A percentile compares a stretch with the other conserved stretches of the same genome.
These are phyloP conservation scores for Melanotaenia duboulayi DNA, from an alignment of 2,113 vertebrate species.

Conservation along the genomic window DNA sequence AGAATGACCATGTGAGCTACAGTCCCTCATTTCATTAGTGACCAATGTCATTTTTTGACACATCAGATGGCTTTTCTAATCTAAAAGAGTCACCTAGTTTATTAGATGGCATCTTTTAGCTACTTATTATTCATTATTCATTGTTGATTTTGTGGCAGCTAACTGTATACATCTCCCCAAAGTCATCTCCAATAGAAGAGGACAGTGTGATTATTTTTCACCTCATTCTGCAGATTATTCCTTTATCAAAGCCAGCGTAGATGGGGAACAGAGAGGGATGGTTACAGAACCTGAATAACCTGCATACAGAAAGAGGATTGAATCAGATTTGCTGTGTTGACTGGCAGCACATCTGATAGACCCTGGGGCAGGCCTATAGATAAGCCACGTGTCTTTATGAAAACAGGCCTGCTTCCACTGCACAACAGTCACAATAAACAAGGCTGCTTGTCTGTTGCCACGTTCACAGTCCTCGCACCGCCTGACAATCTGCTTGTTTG, in stretches of 20 bases:
- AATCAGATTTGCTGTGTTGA: conserved; percentile 78
- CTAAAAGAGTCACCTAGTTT: conserved; percentile 13
- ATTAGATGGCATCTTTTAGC: neutral
- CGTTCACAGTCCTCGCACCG: conserved; percentile 22
- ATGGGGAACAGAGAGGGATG: conserved; percentile 59
- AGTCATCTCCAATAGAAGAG: conserved; percentile 69
- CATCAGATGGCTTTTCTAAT: neutral
- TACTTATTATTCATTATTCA: conserved; percentile 11
- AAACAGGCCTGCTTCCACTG: conserved; percentile 70
- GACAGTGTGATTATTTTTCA: conserved; percentile 76
- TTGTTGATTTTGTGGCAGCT: conserved; percentile 11
- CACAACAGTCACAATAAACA: conserved; percentile 74
- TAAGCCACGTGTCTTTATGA: conserved; percentile 79
- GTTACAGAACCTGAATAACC: conserved; percentile 70
- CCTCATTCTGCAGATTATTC: conserved; percentile 74
- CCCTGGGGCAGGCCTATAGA: conserved; percentile 72
- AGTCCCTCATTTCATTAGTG: neutral
- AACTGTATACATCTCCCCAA: conserved; percentile 59
- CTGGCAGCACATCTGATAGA: conserved; percentile 81
- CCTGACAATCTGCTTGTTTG: conserved; percentile 32
- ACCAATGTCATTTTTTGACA: neutral
- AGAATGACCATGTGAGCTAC: conserved; percentile 18
- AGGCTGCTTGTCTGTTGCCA: conserved; percentile 51
- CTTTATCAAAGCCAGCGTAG: conserved; percentile 70
- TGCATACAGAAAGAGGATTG: conserved; percentile 68